phyloP scores from a whole-genome alignment of 2,113 vertebrate species.

The Phaetusa simplex region DNA sequence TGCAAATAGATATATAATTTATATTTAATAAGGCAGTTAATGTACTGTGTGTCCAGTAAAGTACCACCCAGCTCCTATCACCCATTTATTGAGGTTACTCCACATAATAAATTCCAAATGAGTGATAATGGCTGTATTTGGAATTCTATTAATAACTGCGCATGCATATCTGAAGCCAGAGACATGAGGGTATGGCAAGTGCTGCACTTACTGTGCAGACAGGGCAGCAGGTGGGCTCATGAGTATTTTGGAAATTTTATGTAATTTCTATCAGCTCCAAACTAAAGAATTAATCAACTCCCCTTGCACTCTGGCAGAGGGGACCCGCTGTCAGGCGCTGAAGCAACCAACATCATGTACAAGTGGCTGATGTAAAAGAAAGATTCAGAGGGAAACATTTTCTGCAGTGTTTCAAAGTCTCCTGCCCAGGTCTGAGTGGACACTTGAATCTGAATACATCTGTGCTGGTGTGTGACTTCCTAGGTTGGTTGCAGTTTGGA shows the following conservation, averaged over 20 bases:
- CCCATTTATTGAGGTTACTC: neutral
- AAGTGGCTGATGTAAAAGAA: neutral
- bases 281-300: neutral
- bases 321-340: neutral
- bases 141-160: neutral
- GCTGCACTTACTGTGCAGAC: neutral
- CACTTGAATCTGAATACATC: neutral
- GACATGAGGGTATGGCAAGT: neutral
- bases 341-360: neutral
- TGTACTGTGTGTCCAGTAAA: neutral
- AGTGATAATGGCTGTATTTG: neutral
- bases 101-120: neutral
- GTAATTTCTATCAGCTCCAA: neutral
- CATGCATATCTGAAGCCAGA: neutral
- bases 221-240: neutral
- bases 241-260: neutral
- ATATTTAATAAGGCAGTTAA: slow-evolving; percentile 4
- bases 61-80: neutral
- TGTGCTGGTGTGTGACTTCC: neutral
- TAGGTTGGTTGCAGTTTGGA: neutral
- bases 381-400: neutral
- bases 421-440: neutral
- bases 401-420: neutral
- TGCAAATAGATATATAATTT: neutral
- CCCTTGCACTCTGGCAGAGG: neutral